Evolutionary conservation across 1,140 invertebrate genomes (phyloP), one percentile per base, ranked within the genome.

Genomic region (Calosoma granatense): DNA sequence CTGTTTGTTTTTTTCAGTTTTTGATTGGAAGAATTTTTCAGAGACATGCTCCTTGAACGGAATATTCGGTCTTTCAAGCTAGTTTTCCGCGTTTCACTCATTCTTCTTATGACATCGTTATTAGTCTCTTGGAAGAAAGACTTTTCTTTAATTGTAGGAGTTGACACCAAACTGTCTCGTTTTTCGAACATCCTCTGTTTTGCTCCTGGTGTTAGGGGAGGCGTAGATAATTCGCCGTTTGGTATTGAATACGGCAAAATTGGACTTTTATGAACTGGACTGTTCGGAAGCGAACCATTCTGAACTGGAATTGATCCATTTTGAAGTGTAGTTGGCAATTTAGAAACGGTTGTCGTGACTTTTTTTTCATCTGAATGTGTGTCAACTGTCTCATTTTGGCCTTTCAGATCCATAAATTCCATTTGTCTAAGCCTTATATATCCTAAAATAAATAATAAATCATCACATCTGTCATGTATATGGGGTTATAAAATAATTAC

Each of bases 401-500:
- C 22, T 15, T 51, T 17, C 17, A 15, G 22, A n/a, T 57, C 21
- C 3, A 53, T 15, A 12, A 22, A 19, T 30, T 51, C 26, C 54
- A 57, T 43, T 60, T 59, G n/a, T 59, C 39, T 56, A 2, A 68
- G 54, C 41, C 64, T 62, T 2, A 67, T 47, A 41, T 61, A 68
- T 57, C 66, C 66, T 65, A 36, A 53, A 61, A 47, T 4, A 19
- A 58, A n/a, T 53, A 41, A 20, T 2, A n/a, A 57, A 19, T 19
- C 19, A 57, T 53, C 23, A 22, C 41, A 56, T 15, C 11, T 22
- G 17, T 22, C 53, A 30, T 14, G 53, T 54, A 23, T 1, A 23
- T 23, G 21, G 19, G 11, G 20, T 14, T 30, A n/a, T n/a, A n/a
- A n/a, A n/a, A n/a, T n/a, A 56, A 26, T 60, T 72, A 83, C 81